Base-by-base conservation (phyloP, 2,888 invertebrate species). In the Ischnura elegans region DNA sequence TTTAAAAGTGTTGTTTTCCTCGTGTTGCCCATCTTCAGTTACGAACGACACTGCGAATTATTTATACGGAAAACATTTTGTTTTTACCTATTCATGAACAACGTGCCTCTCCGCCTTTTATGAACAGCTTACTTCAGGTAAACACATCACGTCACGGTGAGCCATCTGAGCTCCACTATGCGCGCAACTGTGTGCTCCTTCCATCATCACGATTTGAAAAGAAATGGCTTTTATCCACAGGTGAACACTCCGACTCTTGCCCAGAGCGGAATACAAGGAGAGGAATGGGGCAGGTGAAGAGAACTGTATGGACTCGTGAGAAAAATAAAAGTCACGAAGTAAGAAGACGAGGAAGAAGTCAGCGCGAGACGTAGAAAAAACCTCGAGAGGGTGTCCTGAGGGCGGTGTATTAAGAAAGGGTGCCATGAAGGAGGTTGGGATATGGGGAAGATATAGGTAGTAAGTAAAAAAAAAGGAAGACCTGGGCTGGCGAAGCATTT, bases 401-500 rank as follows among this genome's bases (percentile, higher is more conserved):
- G 76, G 76, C 36, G 76, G 76, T 29, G 36, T 76, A 76, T 36
- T 76, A 76, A 76, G 76, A 36, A 76, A 76, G 76, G 36, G 29
- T 0, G 29, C 13, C 36, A 16, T 29, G 76, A 76, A 36, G 76
- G 16, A 36, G 36, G 76, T 76, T 76, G 6, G 76, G 36, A 36
- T 76, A 36, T 10, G 36, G 10, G 29, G 36, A n/a, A 36, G 36
- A 36, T 25, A 36, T 36, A 36, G 36, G 76, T 29, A 36, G 16
- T 36, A 76, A n/a, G n/a, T n/a, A n/a, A n/a, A n/a, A n/a, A 36
- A 76, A 6, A 76, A 25, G 16, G n/a, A 76, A 36, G 61, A 6
- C 51, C 43, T 36, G 16, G 51, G 16, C 42, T 51, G 47, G 51
- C n/a, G 90, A 36, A 43, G 66, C 90, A 55, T 90, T 90, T 90